Conservation (phyloP, 2,888 invertebrate species). For the Hemithea aestivaria region DNA sequence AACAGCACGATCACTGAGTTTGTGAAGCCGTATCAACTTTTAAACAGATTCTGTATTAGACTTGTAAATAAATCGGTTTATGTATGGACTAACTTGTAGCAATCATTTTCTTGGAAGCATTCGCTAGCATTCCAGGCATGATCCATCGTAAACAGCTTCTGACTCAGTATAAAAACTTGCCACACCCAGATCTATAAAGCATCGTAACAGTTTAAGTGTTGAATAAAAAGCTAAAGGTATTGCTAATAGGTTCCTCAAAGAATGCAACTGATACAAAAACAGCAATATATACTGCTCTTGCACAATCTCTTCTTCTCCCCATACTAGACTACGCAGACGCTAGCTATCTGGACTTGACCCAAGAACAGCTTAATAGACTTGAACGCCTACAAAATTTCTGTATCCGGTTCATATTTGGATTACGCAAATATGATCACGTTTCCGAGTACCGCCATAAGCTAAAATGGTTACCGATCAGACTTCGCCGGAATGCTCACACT, state of each 20-base stretch:
- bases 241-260: conserved; percentile 42
- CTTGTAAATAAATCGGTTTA: conserved; percentile 25
- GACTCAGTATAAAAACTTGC: conserved; percentile 46
- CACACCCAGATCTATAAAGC: conserved; percentile 43
- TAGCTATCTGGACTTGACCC: too few relatives aligned
- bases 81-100: conserved; percentile 18
- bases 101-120: conserved; percentile 29
- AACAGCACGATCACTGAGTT: conserved; percentile 17
- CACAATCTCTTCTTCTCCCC: too few relatives aligned
- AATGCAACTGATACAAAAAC: conserved; percentile 22
- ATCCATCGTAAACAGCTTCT: conserved; percentile 37
- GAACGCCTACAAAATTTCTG: too few relatives aligned
- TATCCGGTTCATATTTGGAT: too few relatives aligned
- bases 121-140: conserved; percentile 47
- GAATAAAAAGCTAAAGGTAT: conserved; percentile 41
- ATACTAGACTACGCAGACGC: too few relatives aligned
- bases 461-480: too few relatives aligned
- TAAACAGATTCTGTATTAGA: conserved; percentile 23
- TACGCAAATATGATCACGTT: too few relatives aligned
- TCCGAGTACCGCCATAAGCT: too few relatives aligned
- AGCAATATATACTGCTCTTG: conserved; percentile 3
- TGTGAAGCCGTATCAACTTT: conserved; percentile 16
- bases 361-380: too few relatives aligned
- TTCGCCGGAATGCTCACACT: too few relatives aligned
- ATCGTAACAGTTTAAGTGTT: conserved; percentile 40